Base-by-base conservation (phyloP, 1,140 invertebrate species). In the Penaeus japonicus region DNA sequence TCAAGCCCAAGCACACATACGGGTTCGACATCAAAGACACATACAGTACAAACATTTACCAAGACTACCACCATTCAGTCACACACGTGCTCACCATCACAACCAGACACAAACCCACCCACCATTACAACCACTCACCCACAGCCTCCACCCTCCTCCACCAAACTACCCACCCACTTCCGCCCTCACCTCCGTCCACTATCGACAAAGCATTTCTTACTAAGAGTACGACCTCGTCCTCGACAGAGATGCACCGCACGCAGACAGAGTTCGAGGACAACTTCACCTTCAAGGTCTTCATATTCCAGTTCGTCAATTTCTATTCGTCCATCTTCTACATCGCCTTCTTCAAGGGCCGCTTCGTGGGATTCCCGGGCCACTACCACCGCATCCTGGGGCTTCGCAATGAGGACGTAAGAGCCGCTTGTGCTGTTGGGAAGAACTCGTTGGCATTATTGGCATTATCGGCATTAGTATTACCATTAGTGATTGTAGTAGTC, bases 271-370 rank as follows among this genome's bases (percentile, higher is more conserved):
- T 96, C 92, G 96, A 97, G 87, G 95, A 97, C 91, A 96, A 95
- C 92, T 93, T 96, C 30, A 96, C 96, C 0, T 94, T 97, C 91
- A 97, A 97, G 94, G 96, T 97, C 83, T 97, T 97, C 92, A 93
- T 97, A 89, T 97, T 97, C 92, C 96, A 97, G 92, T 97, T 97
- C 92, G 95, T 97, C 90, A 97, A 97, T 92, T 97, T 96, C 92
- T 97, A 97, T 92, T 96, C 96, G 2, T 96, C 96, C 62, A 95
- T 97, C 85, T 96, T 97, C 92, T 97, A 97, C 92, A 96, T 97
- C 79, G 96, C 96, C 2, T 97, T 97, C 91, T 94, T 97, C 90
- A 97, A 97, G 92, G 96, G 96, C 73, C 95, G 96, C 91, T 96
- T 96, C 93, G 94, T 95, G 53, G 96, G 96, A 10, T 96, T 95